Base-by-base conservation (phyloP, 2,113 vertebrate genomes). In the Propithecus coquereli region DNA sequence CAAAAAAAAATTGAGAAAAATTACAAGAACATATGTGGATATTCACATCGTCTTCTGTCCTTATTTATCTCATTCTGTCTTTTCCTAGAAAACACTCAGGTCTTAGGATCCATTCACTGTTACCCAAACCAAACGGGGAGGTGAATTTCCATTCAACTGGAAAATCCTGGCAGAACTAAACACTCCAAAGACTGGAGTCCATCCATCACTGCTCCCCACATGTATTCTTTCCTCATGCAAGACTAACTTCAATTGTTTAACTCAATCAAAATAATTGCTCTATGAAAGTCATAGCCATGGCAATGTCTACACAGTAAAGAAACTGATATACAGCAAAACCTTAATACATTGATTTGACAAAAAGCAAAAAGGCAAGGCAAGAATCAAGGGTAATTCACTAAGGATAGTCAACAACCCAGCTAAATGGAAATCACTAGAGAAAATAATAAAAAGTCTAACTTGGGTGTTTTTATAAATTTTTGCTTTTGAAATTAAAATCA, bases 201-300 rank as follows among this genome's bases (percentile, higher is more conserved):
- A 96, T 98, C 97, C 96, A 96, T 97, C 95, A 63, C 17, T 79
- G 47, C 73, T 96, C 98, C 98, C 97, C 94, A 74, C 92, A 82
- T 59, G 92, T 77, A 95, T 96, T 98, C 81, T 87, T 95, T 97
- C 94, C 97, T 98, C 98, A 98, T 91, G 98, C 97, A 98, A 98
- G 98, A 97, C 96, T 98, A 98, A 98, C 88, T 98, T 98, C 98
- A 97, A 98, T 97, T 0, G 0, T 94, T 96, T 91, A 98, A 98
- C 97, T 98, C 98, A 98, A 99, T 99, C 98, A 98, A 98, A 98
- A 98, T 97, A 96, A 98, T 98, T 98, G 97, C 94, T 97, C 95
- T 97, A 96, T 97, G 97, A 97, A 98, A 98, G 97, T 97, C 96
- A 97, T 57, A 66, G 92, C 88, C 97, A 87, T 96, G 91, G 97